Evolutionary conservation across 2,888 invertebrate genomes (phyloP).

Genomic region (Pecten maximus): DNA sequence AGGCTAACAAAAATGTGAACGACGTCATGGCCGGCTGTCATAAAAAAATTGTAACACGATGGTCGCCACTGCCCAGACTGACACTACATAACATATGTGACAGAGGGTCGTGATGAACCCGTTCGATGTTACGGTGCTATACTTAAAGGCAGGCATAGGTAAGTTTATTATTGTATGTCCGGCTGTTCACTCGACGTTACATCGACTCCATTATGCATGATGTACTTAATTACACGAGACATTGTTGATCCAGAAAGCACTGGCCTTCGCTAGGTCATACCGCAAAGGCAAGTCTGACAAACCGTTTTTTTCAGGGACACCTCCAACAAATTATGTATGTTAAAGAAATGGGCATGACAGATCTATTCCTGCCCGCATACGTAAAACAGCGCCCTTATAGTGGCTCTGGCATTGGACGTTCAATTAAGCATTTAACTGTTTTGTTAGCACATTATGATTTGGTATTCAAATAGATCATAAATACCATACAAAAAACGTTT

Average conservation of each 20-base stretch:
- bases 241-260: slow-evolving; percentile 51
- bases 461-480: too few relatives aligned
- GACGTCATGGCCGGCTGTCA: slow-evolving; percentile 50
- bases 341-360: slow-evolving; percentile 57
- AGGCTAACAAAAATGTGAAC: slow-evolving; percentile 47
- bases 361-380: slow-evolving; percentile 7
- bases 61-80: slow-evolving; percentile 56
- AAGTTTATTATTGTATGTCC: slow-evolving; percentile 56
- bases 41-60: slow-evolving; percentile 60
- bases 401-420: too few relatives aligned
- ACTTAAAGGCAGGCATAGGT: slow-evolving; percentile 58
- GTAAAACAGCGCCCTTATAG: too few relatives aligned
- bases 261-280: slow-evolving; percentile 54
- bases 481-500: too few relatives aligned
- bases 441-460: too few relatives aligned
- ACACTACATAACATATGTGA: slow-evolving; percentile 56
- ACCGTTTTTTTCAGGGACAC: background rate
- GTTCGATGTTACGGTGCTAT: slow-evolving; percentile 54
- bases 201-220: slow-evolving; percentile 59
- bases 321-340: slow-evolving; percentile 45
- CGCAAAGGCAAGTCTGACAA: background rate
- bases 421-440: too few relatives aligned
- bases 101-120: slow-evolving; percentile 59
- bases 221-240: slow-evolving; percentile 45
- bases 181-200: slow-evolving; percentile 55